Evolutionary conservation across 1,140 invertebrate genomes (phyloP), one percentile per base, ranked within the genome.

Genomic region (Neuroterus valhalla): DNA sequence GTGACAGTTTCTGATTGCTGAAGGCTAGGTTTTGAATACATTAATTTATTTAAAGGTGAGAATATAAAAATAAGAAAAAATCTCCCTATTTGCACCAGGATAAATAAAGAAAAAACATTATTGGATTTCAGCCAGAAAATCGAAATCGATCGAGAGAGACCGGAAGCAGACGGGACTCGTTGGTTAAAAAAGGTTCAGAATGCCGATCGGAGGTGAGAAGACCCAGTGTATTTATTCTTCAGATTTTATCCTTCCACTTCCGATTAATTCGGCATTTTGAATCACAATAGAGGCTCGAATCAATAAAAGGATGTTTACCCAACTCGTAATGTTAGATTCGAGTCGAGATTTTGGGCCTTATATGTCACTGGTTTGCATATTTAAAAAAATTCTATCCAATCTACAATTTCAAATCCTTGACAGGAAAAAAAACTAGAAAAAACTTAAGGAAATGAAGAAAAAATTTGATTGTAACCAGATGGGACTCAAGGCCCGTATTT

Each of bases 171-270:
- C 12, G 11, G 4, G 6, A 14, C 11, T 14, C 14, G 14, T n/a
- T 2, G 14, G 23, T 31, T 12, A 23, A 26, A 62, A 62, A 26
- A 62, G 21, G 21, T 12, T 2, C 23, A 31, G 21, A 62, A 21
- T 26, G 55, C 23, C 23, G 23, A 14, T 62, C 23, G 11, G n/a
- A 62, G 55, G 55, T 62, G 55, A 62, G 55, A 62, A 62, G 23
- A 62, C 55, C 52, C 55, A 31, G 12, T 12, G 23, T 38, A 62
- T 62, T 62, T 62, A 62, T 62, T 62, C 23, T 62, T 62, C 31
- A 62, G 55, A 62, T 62, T 62, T 31, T 31, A 62, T 23, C 23
- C 26, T 26, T 14, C 52, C 48, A 50, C 21, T 31, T 62, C 55
- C 55, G 55, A 62, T 62, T 62, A 62, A 62, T 38, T 15, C 21